Evolutionary conservation across 2,113 vertebrate genomes (phyloP), one percentile per base, ranked within the genome.

Genomic region (Prietella phreatophila): DNA sequence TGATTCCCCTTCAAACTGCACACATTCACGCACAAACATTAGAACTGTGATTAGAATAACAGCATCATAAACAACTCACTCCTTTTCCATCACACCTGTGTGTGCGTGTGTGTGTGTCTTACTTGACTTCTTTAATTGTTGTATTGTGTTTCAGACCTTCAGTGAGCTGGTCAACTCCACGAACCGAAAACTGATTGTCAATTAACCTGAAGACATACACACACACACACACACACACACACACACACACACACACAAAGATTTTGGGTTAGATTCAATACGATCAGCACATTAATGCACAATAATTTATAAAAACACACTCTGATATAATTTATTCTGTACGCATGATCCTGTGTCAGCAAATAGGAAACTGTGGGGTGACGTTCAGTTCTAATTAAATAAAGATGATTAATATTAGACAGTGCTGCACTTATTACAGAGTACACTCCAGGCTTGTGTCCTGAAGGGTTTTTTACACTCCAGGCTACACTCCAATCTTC

Each of bases 51-150:
- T 76, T 76, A 76, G 33, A 75, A 79, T 30, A 79, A 53, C 42
- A n/a, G 3, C 78, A 80, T 79, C 27, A 79, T 79, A 79, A n/a
- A 17, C 25, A n/a, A 53, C 14, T 79, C 11, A 27, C 39, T 75
- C 3, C 36, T 42, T 42, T 75, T 25, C 10, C 20, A 75, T 42
- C 20, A 69, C 65, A 69, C 30, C 27, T 73, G 19, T 75, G 20
- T 22, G 20, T 75, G 36, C 20, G 42, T 67, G 60, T 61, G 50
- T 67, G 65, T 56, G 15, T 84, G 27, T 55, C 94, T 94, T 91
- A 96, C 95, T 94, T 94, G 65, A 96, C 92, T 89, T 95, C 95
- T 86, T 94, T 93, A 20, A 96, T 89, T 0, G 89, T 81, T 4
- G 90, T 90, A 91, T 94, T 96, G 87, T 91, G 50, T 33, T 73